Percentiles rank a stretch among this genome's conserved stretches.
Conservation (phyloP, 2,113 vertebrate genomes). For the Sterrhoptilus dennistouni region DNA sequence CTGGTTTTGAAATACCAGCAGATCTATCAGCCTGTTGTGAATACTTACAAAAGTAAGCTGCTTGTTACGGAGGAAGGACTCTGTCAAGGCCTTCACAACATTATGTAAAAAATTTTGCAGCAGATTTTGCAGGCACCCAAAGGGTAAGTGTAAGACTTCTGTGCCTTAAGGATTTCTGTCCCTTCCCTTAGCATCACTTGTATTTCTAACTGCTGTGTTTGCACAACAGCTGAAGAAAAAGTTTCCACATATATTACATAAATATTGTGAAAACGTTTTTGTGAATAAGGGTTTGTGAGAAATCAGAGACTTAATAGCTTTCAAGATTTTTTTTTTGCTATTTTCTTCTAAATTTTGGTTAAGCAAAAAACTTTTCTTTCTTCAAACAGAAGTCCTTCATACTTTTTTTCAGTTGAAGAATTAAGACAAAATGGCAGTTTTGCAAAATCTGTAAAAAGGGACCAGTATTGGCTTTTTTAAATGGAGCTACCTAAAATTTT, state of each 20-base stretch:
- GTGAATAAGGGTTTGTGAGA: background rate
- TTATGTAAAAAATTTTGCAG: background rate
- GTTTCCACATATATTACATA: background rate
- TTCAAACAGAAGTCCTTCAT: background rate
- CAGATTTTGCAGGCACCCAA: background rate
- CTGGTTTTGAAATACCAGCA: background rate
- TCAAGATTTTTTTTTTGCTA: background rate
- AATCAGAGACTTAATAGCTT: background rate
- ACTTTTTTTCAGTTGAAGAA: background rate
- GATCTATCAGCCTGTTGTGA: background rate
- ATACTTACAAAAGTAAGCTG: background rate
- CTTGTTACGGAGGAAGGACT: background rate
- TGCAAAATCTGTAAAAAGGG: background rate
- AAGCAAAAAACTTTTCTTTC: background rate
- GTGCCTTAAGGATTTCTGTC: background rate
- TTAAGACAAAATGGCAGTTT: background rate
- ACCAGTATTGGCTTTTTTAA: background rate
- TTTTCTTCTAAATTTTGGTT: background rate
- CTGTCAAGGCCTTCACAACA: background rate
- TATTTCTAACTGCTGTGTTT: background rate
- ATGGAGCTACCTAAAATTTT: background rate
- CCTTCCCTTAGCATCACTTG: background rate
- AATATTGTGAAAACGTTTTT: background rate
- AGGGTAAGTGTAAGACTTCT: background rate
- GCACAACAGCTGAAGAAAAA: background rate